Conservation (phyloP, 2,113 vertebrate species). For the Gymnorhina tibicen region DNA sequence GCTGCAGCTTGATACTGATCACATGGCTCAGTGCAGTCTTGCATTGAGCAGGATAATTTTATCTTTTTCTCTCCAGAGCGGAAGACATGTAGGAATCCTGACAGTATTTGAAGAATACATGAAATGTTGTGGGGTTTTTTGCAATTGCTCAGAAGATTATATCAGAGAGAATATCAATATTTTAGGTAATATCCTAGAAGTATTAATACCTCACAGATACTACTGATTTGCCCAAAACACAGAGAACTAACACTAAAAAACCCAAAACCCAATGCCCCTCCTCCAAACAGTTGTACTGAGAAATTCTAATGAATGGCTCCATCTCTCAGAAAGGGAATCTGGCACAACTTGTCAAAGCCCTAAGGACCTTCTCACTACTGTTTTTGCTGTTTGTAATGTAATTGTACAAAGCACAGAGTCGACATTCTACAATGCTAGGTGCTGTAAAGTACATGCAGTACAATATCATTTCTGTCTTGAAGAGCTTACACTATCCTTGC, state of each 20-base stretch:
- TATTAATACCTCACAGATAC: background rate
- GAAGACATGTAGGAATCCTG: background rate
- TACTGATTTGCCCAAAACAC: background rate
- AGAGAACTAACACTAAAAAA: background rate
- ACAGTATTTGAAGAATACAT: background rate
- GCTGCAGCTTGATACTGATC: background rate
- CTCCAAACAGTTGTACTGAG: background rate
- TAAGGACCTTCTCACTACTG: conserved; percentile 7
- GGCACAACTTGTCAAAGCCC: background rate
- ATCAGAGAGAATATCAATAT: background rate
- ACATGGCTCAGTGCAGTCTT: background rate
- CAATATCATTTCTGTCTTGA: background rate
- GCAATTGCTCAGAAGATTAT: background rate
- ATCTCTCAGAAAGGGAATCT: background rate
- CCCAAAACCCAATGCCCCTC: background rate
- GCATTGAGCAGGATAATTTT: background rate
- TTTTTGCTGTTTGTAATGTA: background rate
- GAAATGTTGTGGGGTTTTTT: background rate
- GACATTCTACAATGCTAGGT: background rate
- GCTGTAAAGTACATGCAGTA: conserved; percentile 31
- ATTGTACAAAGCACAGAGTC: background rate
- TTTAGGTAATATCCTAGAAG: background rate
- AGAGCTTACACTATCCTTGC: background rate
- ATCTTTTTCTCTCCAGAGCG: background rate
- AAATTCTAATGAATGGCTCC: background rate